Percentiles rank a stretch among this genome's conserved stretches.
Conservation (phyloP, 2,113 vertebrate genomes). For the Nibea albiflora region DNA sequence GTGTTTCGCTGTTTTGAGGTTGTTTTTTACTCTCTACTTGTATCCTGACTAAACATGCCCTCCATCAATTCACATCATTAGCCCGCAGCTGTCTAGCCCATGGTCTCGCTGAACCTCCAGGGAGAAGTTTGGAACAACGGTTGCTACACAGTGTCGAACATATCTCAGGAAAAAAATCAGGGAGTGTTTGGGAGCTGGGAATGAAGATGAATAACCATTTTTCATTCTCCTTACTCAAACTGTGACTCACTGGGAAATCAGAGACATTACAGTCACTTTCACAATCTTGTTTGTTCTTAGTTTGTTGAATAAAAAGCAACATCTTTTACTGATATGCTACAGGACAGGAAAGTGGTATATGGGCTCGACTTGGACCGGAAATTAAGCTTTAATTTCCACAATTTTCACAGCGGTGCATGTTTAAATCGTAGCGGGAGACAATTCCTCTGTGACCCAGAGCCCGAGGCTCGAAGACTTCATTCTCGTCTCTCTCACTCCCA, state of each 20-base stretch:
- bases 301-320: conserved; percentile 10
- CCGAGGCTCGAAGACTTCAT: conserved; percentile 48
- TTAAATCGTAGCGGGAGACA: conserved; percentile 36
- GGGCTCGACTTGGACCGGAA: conserved; percentile 37
- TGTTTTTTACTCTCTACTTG: conserved; percentile 46
- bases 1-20: conserved; percentile 5
- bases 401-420: conserved; percentile 55
- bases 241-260: conserved; percentile 56
- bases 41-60: conserved; percentile 48
- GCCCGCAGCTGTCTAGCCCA: conserved; percentile 50
- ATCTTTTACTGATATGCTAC: conserved; percentile 7
- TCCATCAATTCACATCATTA: conserved; percentile 53
- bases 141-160: not conserved
- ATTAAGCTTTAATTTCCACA: conserved; percentile 55
- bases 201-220: conserved; percentile 50
- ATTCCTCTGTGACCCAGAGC: conserved; percentile 43
- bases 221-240: conserved; percentile 28
- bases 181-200: not conserved
- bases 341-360: conserved; percentile 27
- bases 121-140: conserved; percentile 45
- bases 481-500: conserved; percentile 33
- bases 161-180: conserved; percentile 16
- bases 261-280: conserved; percentile 21
- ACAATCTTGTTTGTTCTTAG: conserved; percentile 26
- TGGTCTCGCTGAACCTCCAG: conserved; percentile 45